phyloP scores from a whole-genome alignment of 2,888 invertebrate genomes.

The Eristalinus sepulchralis region DNA sequence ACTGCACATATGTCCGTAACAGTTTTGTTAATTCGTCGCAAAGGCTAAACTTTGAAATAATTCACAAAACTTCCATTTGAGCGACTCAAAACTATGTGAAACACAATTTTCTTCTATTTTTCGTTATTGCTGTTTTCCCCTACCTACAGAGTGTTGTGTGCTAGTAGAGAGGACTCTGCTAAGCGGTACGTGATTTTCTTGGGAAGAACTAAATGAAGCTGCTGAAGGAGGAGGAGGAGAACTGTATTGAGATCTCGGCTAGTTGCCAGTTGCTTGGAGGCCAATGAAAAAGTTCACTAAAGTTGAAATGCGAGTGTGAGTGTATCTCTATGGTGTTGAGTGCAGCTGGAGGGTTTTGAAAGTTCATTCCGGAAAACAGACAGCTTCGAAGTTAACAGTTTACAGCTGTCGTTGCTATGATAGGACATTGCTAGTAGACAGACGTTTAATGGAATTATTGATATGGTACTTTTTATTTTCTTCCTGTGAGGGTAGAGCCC shows the following conservation, averaged over 20 bases:
- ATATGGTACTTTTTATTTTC: not conserved
- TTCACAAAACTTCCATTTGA: conserved; percentile 68
- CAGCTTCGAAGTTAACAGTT: conserved; percentile 58
- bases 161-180: conserved; percentile 7
- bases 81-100: conserved; percentile 49
- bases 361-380: conserved; percentile 37
- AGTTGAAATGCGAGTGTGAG: conserved; percentile 7
- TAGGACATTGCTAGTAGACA: conserved; percentile 24
- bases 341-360: conserved; percentile 46
- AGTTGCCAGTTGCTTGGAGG: not conserved
- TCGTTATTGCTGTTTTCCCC: not conserved
- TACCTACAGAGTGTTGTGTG: not conserved
- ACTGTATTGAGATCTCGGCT: not conserved
- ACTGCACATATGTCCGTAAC: conserved; percentile 65
- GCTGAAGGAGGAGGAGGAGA: not conserved
- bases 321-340: conserved; percentile 15
- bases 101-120: conserved; percentile 15
- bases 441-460: conserved; percentile 2
- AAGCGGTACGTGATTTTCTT: conserved; percentile 61
- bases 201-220: conserved; percentile 43
- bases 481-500: not conserved
- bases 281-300: conserved; percentile 48
- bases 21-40: conserved; percentile 70
- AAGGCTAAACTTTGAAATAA: conserved; percentile 70
- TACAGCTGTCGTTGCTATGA: conserved; percentile 47